Base-by-base conservation (phyloP, 37 sponge, comb jelly and placozoan species). In the Beroe ovata region DNA sequence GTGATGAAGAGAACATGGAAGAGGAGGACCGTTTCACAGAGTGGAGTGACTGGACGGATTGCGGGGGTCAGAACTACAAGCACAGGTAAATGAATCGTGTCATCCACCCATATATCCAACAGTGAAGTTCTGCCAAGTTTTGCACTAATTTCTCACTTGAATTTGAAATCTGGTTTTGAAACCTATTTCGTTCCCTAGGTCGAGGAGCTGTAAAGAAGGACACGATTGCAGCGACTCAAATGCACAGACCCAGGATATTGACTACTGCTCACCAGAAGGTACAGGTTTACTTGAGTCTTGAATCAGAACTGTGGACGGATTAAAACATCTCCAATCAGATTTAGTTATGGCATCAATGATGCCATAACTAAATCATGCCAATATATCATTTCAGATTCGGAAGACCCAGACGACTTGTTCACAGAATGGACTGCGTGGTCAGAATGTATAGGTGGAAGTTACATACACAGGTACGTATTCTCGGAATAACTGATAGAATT, bases 21-120 rank as follows among this genome's bases (percentile, higher is more conserved):
- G 54, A 47, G 2, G 36, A 33, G 2, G 32, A 66, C 69, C 4
- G 29, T 8, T 66, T 29, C 69, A 32, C 35, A 30, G 36, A 66
- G 36, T 66, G 69, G 69, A 66, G 69, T 18, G 69, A 66, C 4
- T 66, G 69, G 69, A 18, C 35, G 18, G 69, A 66, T 18, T 66
- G 69, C 34, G 34, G 2, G 6, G 16, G 30, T 8, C 8, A 3
- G 16, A 34, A 66, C 2, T 29, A 14, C 18, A 66, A 34, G 3
- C 33, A 1, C 18, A 66, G 69, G 54, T 47, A 47, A 47, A 47
- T 16, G 54, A 6, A 47, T 6, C 54, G 11, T 16, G 54, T 47
- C 11, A 47, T 47, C 6, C 54, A n/a, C n/a, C n/a, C n/a, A n/a
- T n/a, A n/a, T n/a, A n/a, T n/a, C n/a, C n/a, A n/a, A n/a, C n/a